These are phyloP conservation scores for Dipodomys merriami DNA, from an alignment of 2,113 vertebrate species.

Conservation along the genomic window DNA sequence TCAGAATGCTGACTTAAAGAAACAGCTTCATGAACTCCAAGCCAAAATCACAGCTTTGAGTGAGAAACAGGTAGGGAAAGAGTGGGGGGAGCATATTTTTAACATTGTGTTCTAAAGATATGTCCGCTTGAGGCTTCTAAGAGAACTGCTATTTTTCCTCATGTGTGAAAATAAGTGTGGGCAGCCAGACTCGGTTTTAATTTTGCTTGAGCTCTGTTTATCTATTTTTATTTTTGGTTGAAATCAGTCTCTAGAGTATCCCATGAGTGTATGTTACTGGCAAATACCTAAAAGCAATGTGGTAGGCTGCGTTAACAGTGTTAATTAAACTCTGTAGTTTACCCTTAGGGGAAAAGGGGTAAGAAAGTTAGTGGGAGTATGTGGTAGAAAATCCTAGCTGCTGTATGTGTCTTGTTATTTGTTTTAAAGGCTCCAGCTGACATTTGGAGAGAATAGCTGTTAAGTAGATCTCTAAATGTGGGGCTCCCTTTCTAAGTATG, in stretches of 20 bases:
- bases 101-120: constrained; percentile 83
- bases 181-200: constrained; percentile 78
- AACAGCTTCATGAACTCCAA: constrained; percentile 99
- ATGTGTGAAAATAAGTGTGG: constrained; percentile 83
- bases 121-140: constrained; percentile 80
- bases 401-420: constrained; percentile 39
- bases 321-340: constrained; percentile 75
- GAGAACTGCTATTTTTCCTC: constrained; percentile 81
- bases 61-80: constrained; percentile 96
- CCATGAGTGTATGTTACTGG: constrained; percentile 70
- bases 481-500: constrained; percentile 5
- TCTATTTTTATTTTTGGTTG: constrained; percentile 84
- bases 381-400: constrained; percentile 35
- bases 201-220: constrained; percentile 81
- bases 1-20: constrained; percentile 99
- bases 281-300: constrained; percentile 74
- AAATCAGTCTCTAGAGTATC: constrained; percentile 75
- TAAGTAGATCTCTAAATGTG: constrained; percentile 46
- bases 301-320: constrained; percentile 72
- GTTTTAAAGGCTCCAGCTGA: constrained; percentile 44
- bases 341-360: constrained; percentile 32
- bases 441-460: constrained; percentile 14
- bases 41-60: constrained; percentile 99
- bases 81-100: constrained; percentile 80
- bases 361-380: constrained; percentile 43